Conservation (phyloP, 2,113 vertebrate genomes). For the Pandion haliaetus region DNA sequence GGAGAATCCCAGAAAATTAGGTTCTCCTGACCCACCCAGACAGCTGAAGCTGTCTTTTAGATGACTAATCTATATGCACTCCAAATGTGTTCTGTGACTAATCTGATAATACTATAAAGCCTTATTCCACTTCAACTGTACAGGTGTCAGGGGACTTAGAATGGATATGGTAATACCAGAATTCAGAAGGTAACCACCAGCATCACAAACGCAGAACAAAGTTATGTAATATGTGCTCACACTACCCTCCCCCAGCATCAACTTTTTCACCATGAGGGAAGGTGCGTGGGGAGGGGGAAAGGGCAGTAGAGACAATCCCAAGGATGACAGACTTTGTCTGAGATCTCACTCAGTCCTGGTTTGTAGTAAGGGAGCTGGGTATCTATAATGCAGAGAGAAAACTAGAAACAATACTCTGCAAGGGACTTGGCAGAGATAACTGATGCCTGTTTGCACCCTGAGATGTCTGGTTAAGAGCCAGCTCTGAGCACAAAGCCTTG, state of each 20-base stretch:
- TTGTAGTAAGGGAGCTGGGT: neutral
- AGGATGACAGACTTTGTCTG: neutral
- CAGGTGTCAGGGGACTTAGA: neutral
- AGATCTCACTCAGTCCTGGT: neutral
- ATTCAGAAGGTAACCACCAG: conserved; percentile 16
- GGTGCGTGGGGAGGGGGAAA: neutral
- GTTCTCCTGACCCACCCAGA: neutral
- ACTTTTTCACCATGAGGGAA: neutral
- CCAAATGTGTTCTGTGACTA: neutral
- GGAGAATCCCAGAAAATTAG: neutral
- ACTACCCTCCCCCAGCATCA: neutral
- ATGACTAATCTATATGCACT: neutral
- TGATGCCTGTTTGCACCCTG: neutral
- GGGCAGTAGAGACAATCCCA: neutral
- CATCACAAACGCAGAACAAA: neutral
- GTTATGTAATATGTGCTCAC: neutral
- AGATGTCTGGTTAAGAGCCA: neutral
- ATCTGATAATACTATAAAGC: neutral
- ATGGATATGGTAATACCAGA: neutral
- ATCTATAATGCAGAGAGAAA: neutral
- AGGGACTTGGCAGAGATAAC: neutral
- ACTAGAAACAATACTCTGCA: neutral
- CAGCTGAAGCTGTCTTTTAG: neutral
- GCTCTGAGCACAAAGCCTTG: neutral
- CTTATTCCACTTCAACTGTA: neutral